Percentiles rank a stretch among this genome's conserved stretches.
These are phyloP conservation scores for Tuta absoluta DNA, from an alignment of 2,888 invertebrate genomes.

Conservation along the genomic window DNA sequence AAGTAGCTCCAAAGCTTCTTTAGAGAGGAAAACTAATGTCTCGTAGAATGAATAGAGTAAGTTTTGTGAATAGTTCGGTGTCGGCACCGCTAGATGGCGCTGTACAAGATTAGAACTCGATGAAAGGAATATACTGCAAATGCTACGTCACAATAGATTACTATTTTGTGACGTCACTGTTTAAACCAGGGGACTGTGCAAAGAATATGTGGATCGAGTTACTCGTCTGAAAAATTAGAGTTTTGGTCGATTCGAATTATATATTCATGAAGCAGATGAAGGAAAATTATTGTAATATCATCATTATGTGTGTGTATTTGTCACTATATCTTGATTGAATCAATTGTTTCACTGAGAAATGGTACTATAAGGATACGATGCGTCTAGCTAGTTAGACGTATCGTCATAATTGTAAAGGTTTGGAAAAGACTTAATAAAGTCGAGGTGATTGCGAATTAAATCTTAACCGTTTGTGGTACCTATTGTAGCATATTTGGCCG, in stretches of 20 bases:
- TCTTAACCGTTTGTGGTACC: not conserved
- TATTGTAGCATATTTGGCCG: not conserved
- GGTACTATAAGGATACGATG: not conserved
- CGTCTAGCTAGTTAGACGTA: no score
- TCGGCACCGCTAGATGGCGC: not conserved
- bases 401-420: not conserved
- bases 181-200: not conserved
- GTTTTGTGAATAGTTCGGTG: not conserved
- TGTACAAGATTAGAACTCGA: not conserved
- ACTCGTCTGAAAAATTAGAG: not conserved
- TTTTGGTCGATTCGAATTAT: no score
- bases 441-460: not conserved
- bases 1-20: slow-evolving; percentile 81
- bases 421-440: not conserved
- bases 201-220: not conserved
- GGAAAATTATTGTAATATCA: not conserved
- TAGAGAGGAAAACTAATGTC: slow-evolving; percentile 73
- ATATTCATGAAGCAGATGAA: no score
- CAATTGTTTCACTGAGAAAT: not conserved
- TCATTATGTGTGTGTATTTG: not conserved
- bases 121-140: not conserved
- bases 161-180: not conserved
- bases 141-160: not conserved
- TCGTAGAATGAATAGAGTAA: slow-evolving; percentile 45
- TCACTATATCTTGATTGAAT: not conserved